Conservation (phyloP, 1,140 invertebrate species). For the Cydia fagiglandana region DNA sequence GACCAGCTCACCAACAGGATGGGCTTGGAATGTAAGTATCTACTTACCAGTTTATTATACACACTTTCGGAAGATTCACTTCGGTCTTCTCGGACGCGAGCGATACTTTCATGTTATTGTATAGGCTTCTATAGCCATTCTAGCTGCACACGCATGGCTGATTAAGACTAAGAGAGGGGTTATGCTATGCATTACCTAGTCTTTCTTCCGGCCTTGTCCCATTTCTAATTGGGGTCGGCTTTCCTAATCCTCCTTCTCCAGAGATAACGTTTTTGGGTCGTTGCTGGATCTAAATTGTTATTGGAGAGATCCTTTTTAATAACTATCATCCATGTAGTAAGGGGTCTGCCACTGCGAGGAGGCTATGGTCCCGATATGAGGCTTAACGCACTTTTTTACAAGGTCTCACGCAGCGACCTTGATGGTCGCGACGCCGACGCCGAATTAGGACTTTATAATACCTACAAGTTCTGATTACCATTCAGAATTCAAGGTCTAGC, state of each 20-base stretch:
- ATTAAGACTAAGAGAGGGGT: too few relatives aligned
- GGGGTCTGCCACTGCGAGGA: too few relatives aligned
- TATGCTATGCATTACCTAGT: not conserved
- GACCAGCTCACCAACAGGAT: conserved; percentile 87
- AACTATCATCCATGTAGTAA: too few relatives aligned
- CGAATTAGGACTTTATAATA: not conserved
- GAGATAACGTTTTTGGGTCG: too few relatives aligned
- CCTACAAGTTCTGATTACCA: not conserved
- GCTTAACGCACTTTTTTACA: not conserved
- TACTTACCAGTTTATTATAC: not conserved
- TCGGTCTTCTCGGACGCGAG: conserved; percentile 32
- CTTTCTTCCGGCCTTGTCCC: too few relatives aligned
- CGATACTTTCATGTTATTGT: not conserved
- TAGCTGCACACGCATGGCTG: not conserved
- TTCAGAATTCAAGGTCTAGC: conserved; percentile 5
- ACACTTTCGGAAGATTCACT: not conserved
- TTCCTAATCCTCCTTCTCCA: too few relatives aligned
- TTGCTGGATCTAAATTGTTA: too few relatives aligned
- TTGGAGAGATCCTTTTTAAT: too few relatives aligned
- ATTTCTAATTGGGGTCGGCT: too few relatives aligned
- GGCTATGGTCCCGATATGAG: too few relatives aligned
- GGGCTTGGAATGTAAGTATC: conserved; percentile 87
- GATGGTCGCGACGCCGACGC: not conserved
- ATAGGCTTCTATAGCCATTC: too few relatives aligned
- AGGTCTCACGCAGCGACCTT: not conserved